Evolutionary conservation across 2,113 vertebrate genomes (phyloP).

Genomic region (Callithrix jacchus): DNA sequence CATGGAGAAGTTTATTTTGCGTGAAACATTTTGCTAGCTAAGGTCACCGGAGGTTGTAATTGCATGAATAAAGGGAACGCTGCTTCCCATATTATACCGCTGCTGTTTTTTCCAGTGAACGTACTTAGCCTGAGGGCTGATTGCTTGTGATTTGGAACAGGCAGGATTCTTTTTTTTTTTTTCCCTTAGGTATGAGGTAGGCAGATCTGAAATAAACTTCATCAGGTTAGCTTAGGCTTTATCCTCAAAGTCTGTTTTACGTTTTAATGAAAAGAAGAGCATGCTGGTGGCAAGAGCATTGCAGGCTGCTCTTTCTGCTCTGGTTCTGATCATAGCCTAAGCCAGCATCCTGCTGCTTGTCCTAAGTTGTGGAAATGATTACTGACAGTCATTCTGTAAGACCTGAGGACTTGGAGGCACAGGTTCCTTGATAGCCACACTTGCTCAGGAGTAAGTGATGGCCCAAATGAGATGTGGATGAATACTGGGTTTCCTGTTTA

Average conservation of each 20-base stretch:
- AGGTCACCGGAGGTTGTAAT: not conserved
- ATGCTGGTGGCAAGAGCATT: not conserved
- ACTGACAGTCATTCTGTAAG: not conserved
- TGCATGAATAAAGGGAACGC: not conserved
- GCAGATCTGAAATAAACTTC: slow-evolving; percentile 25
- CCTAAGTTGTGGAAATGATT: not conserved
- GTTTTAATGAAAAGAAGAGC: not conserved
- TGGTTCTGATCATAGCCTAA: not conserved
- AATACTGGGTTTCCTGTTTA: not conserved
- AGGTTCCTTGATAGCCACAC: not conserved
- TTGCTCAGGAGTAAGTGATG: not conserved
- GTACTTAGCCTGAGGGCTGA: slow-evolving; percentile 13
- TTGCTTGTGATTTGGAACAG: slow-evolving; percentile 51
- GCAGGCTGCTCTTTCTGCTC: not conserved
- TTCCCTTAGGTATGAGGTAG: not conserved
- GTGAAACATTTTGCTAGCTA: slow-evolving; percentile 1
- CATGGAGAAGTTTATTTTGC: slow-evolving; percentile 15
- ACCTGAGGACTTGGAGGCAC: not conserved
- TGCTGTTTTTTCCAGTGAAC: not conserved
- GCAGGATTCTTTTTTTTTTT: not conserved
- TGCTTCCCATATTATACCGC: not conserved
- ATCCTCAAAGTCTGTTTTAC: slow-evolving; percentile 38
- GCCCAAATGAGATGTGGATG: not conserved
- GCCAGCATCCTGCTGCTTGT: not conserved
- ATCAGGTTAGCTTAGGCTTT: not conserved